These are phyloP conservation scores for Amphiprion ocellaris DNA, from an alignment of 2,113 vertebrate genomes.

Conservation along the genomic window DNA sequence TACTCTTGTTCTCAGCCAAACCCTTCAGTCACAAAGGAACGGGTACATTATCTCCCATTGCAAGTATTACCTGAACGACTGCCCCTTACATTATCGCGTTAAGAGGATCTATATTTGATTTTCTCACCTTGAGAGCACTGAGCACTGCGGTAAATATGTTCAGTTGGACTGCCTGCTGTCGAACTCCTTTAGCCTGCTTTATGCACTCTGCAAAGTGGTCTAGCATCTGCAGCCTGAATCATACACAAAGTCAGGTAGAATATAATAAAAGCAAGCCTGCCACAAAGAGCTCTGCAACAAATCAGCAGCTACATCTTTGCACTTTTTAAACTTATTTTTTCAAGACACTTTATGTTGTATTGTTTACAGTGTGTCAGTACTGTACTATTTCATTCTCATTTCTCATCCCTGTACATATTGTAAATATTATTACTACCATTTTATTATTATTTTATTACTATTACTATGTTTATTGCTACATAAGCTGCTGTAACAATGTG, in stretches of 20 bases:
- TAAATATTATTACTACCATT: too few relatives aligned
- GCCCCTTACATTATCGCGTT: neutral
- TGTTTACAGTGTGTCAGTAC: too few relatives aligned
- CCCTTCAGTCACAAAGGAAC: conserved; percentile 84
- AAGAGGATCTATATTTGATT: neutral
- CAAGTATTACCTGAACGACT: neutral
- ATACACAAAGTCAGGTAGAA: conserved; percentile 9
- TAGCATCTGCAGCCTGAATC: conserved; percentile 94
- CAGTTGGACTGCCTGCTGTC: conserved; percentile 97
- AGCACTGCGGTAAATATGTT: conserved; percentile 99
- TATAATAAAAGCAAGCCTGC: neutral
- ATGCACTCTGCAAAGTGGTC: conserved; percentile 99
- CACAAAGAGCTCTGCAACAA: neutral
- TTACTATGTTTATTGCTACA: too few relatives aligned
- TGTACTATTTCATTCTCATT: too few relatives aligned
- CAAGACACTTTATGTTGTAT: too few relatives aligned
- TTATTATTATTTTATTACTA: too few relatives aligned
- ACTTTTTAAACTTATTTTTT: too few relatives aligned
- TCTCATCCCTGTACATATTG: too few relatives aligned
- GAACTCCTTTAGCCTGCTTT: conserved; percentile 98
- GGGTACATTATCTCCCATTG: neutral
- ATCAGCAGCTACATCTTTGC: neutral
- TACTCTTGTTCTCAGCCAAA: conserved; percentile 98
- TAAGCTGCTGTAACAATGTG: too few relatives aligned
- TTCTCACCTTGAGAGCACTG: conserved; percentile 95